Percentiles rank a stretch among this genome's conserved stretches.
Evolutionary conservation across 92 coral and sea anemone species (phyloP).

Genomic region (Porites evermanni): DNA sequence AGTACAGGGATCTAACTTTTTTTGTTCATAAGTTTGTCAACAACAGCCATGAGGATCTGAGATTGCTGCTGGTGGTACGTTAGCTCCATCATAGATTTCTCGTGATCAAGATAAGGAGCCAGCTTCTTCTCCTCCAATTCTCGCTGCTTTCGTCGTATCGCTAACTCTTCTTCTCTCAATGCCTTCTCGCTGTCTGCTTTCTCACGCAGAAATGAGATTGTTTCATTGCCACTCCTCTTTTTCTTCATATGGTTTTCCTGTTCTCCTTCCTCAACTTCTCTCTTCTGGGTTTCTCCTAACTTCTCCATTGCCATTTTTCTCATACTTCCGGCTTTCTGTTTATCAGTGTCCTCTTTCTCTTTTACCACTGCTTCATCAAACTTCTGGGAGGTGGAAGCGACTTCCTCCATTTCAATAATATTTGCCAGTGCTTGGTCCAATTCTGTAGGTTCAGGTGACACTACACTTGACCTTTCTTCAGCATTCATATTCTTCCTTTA

Average conservation of each 20-base stretch:
- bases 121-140: constrained; percentile 57
- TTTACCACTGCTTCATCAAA: constrained; percentile 29
- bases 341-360: constrained; percentile 57
- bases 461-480: constrained; percentile 7
- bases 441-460: constrained; percentile 27
- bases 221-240: constrained; percentile 54
- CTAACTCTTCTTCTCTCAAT: constrained; percentile 45
- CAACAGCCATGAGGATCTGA: constrained; percentile 51
- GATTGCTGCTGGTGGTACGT: neutral
- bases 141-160: constrained; percentile 33
- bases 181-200: constrained; percentile 47
- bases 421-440: constrained; percentile 47
- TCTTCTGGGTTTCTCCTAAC: constrained; percentile 58
- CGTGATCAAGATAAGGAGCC: constrained; percentile 44
- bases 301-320: constrained; percentile 53
- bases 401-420: constrained; percentile 49
- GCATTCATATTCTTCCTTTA: neutral
- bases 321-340: constrained; percentile 45
- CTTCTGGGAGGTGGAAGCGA: constrained; percentile 34
- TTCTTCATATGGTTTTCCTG: constrained; percentile 26
- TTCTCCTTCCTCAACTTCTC: constrained; percentile 44
- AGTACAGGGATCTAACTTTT: constrained; percentile 54
- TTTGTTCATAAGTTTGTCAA: constrained; percentile 49
- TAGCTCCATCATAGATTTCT: constrained; percentile 51
- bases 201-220: constrained; percentile 45